These are phyloP conservation scores for Aplysia californica DNA, from an alignment of 1,140 invertebrate genomes.

Conservation along the genomic window DNA sequence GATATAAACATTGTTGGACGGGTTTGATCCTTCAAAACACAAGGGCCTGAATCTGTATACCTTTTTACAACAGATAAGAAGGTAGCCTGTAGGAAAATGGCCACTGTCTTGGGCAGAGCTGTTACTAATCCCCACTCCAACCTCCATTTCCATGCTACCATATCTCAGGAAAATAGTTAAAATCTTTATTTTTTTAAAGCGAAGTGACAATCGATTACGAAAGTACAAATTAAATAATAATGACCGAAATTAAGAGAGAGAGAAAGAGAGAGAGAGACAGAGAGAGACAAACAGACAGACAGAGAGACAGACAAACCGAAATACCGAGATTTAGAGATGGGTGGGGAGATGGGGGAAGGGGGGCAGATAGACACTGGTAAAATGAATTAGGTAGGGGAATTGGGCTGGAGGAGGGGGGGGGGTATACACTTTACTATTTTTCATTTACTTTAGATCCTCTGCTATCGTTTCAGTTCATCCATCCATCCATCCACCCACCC, in stretches of 20 bases:
- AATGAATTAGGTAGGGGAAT: neutral
- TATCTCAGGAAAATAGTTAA: no score
- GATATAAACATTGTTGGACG: no score
- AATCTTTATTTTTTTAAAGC: no score
- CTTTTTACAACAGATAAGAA: no score
- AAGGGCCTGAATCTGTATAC: no score
- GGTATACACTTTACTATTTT: neutral
- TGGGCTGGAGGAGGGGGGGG: neutral
- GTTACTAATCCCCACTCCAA: no score
- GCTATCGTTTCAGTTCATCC: neutral
- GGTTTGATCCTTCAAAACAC: no score
- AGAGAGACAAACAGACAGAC: conserved; percentile 1
- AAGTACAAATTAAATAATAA: neutral
- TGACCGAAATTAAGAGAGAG: neutral
- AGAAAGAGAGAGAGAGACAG: conserved; percentile 8
- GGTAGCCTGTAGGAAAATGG: no score
- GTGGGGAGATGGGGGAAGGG: neutral
- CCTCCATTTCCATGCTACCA: no score
- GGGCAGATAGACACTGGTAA: neutral
- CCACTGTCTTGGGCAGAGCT: neutral
- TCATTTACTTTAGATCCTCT: neutral
- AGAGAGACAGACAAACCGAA: neutral
- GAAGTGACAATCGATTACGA: neutral
- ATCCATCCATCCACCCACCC: no score
- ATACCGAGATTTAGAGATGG: neutral